A percentile compares a stretch with the other conserved stretches of the same genome.
Evolutionary conservation across 2,888 invertebrate genomes (phyloP).

Genomic region (Ophion costatus): DNA sequence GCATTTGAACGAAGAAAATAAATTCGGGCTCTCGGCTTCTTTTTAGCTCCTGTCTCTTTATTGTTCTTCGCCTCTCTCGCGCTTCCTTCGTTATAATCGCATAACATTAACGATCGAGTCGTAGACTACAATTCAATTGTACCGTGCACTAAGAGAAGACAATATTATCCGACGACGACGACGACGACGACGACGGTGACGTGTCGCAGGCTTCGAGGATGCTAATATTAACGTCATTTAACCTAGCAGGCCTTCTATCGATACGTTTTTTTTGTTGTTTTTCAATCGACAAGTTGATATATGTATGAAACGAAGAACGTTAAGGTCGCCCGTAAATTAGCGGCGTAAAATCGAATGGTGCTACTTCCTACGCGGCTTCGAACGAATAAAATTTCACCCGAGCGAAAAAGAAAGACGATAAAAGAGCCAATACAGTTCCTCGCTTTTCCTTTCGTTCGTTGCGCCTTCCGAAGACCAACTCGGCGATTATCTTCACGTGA

Average conservation of each 20-base stretch:
- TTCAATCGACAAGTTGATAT: background rate
- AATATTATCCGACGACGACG: slow-evolving; percentile 25
- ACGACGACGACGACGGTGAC: background rate
- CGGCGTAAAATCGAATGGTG: no score
- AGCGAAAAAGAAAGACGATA: no score
- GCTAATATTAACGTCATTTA: background rate
- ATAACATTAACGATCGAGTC: slow-evolving; percentile 8
- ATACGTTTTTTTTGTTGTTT: slow-evolving; percentile 12
- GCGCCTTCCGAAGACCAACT: no score
- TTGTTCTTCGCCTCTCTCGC: background rate
- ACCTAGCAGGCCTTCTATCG: background rate
- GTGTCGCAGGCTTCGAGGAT: slow-evolving; percentile 23
- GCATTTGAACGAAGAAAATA: background rate
- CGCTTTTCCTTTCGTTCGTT: no score
- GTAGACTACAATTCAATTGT: slow-evolving; percentile 14
- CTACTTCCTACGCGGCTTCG: no score
- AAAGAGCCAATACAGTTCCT: no score
- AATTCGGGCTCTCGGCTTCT: background rate
- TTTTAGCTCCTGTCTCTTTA: background rate
- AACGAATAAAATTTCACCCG: no score
- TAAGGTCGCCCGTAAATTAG: no score
- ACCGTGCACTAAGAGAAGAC: slow-evolving; percentile 46
- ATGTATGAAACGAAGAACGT: background rate
- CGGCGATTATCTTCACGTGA: no score
- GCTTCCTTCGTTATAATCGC: background rate